Conservation (phyloP, 2,797 vertebrate species). For the Threskiornis aethiopicus region DNA sequence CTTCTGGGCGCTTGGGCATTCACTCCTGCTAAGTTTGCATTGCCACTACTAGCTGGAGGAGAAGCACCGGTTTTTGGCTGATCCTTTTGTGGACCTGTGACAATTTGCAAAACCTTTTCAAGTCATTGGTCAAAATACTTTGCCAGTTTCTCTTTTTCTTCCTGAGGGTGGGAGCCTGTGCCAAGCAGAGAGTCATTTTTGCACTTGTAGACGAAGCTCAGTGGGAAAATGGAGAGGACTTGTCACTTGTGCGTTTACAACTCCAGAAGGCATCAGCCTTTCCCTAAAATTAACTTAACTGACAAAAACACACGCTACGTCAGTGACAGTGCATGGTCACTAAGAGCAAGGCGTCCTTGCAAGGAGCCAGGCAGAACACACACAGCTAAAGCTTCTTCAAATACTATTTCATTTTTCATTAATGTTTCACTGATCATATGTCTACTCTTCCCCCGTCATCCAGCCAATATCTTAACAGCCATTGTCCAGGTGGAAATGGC, state of each 20-base stretch:
- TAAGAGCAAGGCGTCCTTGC: background rate
- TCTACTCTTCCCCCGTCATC: background rate
- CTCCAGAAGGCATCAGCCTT: background rate
- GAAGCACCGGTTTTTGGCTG: background rate
- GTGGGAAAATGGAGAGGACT: background rate
- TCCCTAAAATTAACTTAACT: background rate
- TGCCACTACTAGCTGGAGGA: background rate
- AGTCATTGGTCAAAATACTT: background rate
- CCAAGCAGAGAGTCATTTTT: background rate
- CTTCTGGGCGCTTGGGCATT: background rate
- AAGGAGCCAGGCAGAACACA: background rate
- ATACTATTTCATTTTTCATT: background rate
- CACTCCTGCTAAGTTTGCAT: background rate
- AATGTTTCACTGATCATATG: background rate
- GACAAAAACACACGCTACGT: background rate
- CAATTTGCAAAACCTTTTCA: background rate
- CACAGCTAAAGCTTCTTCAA: background rate
- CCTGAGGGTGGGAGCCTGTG: background rate
- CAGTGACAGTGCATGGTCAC: background rate
- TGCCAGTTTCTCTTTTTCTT: background rate
- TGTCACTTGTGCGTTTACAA: background rate
- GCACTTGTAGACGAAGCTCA: background rate
- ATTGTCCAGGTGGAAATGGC: background rate
- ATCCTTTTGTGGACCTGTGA: background rate
- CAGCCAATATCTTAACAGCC: background rate